Conservation (phyloP, 2,888 invertebrate species). For the Nephrotoma guestfalica region DNA sequence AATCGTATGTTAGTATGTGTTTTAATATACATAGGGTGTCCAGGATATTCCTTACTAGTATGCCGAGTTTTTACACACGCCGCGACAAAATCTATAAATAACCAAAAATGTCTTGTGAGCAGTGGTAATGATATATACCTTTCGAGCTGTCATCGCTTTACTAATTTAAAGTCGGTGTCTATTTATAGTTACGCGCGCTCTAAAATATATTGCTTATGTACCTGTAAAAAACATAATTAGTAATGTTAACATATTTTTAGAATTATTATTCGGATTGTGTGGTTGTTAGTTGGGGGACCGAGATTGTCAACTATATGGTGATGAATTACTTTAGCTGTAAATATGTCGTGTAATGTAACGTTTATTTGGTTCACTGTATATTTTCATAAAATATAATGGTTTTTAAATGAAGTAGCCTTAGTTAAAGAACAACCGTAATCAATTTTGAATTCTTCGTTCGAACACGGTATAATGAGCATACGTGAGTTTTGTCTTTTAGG, state of each 20-base stretch:
- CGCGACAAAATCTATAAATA: neutral
- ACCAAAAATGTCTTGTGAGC: neutral
- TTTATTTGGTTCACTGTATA: neutral
- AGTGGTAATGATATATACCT: neutral
- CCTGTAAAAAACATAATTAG: neutral
- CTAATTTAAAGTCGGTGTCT: neutral
- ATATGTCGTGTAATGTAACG: no score
- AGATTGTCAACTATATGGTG: no score
- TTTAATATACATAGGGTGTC: neutral
- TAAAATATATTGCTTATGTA: neutral
- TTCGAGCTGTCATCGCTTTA: neutral
- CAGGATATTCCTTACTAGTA: neutral
- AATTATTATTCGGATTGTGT: neutral
- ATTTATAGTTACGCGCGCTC: neutral
- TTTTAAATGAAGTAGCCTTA: neutral
- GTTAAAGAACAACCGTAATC: neutral
- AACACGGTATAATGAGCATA: neutral
- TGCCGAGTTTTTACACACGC: neutral
- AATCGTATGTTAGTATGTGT: neutral
- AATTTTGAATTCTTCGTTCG: neutral
- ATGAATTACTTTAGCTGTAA: no score
- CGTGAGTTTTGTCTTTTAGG: no score
- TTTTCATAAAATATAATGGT: neutral
- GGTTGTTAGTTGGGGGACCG: no score
- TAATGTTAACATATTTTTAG: neutral